Evolutionary conservation across 2,797 vertebrate species (phyloP).

Genomic region (Siniperca obscura): DNA sequence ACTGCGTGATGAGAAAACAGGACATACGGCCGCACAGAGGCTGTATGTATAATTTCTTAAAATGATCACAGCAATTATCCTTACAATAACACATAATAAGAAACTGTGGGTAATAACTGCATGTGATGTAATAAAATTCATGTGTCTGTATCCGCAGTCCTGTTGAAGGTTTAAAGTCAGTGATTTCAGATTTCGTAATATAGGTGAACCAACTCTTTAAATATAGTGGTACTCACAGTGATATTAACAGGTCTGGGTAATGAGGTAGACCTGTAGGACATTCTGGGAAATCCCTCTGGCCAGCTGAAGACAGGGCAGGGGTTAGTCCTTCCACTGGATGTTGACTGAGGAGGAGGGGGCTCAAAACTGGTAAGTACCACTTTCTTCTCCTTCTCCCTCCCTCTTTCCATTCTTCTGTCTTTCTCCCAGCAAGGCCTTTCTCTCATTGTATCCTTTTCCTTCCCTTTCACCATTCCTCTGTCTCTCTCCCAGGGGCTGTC

Average conservation of each 20-base stretch:
- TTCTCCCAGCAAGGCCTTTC: slow-evolving; percentile 64
- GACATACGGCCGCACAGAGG: slow-evolving; percentile 4
- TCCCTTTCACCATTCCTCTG: slow-evolving; percentile 47
- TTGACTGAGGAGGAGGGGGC: slow-evolving; percentile 23
- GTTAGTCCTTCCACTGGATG: slow-evolving; percentile 61
- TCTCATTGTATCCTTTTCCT: slow-evolving; percentile 46
- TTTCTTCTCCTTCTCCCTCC: slow-evolving; percentile 74
- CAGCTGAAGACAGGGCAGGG: slow-evolving; percentile 73
- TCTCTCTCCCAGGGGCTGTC: slow-evolving; percentile 62
- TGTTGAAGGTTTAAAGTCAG: neutral
- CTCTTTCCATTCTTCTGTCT: slow-evolving; percentile 61
- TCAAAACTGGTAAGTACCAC: slow-evolving; percentile 36
- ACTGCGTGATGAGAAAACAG: slow-evolving; percentile 27
- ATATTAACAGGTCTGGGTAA: slow-evolving; percentile 82
- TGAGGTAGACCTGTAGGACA: slow-evolving; percentile 84
- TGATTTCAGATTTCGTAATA: neutral
- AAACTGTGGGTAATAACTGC: slow-evolving; percentile 14
- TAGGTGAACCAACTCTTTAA: neutral
- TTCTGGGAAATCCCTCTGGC: slow-evolving; percentile 75
- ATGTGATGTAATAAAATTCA: slow-evolving; percentile 17
- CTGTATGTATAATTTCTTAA: slow-evolving; percentile 9
- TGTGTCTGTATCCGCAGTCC: neutral
- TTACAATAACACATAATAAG: slow-evolving; percentile 7
- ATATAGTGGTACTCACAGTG: slow-evolving; percentile 78
- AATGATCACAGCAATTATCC: slow-evolving; percentile 25